These are phyloP conservation scores for Meghimatium bilineatum DNA, from an alignment of 2,888 invertebrate species.

Conservation along the genomic window DNA sequence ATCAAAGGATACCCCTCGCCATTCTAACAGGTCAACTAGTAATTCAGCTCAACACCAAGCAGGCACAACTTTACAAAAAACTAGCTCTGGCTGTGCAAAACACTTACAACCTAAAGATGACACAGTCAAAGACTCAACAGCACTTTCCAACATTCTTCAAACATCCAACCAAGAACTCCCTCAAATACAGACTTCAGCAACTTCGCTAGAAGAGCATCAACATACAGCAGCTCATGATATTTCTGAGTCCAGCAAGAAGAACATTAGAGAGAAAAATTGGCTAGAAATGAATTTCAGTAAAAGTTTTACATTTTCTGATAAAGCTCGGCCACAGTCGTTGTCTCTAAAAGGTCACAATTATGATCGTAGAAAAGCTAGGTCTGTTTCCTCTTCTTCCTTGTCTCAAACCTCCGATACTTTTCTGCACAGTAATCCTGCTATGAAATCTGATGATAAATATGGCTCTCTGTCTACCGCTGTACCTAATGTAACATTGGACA, in stretches of 20 bases:
- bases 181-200: slow-evolving; percentile 63
- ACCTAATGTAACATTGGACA: slow-evolving; percentile 32
- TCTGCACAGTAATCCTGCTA: slow-evolving; percentile 25
- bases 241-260: not conserved
- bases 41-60: not conserved
- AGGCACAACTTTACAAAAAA: not conserved
- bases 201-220: slow-evolving; percentile 59
- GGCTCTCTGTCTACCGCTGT: not conserved
- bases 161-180: slow-evolving; percentile 56
- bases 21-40: not conserved
- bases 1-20: not conserved
- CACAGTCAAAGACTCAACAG: not conserved
- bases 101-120: not conserved
- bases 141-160: slow-evolving; percentile 3
- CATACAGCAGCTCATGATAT: not conserved
- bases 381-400: slow-evolving; percentile 48
- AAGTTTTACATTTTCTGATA: slow-evolving; percentile 41
- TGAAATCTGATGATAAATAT: not conserved
- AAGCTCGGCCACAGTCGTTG: slow-evolving; percentile 64
- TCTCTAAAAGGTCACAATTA: slow-evolving; percentile 68
- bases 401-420: slow-evolving; percentile 10
- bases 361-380: slow-evolving; percentile 25
- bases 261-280: slow-evolving; percentile 22
- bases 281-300: slow-evolving; percentile 55
- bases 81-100: not conserved